Evolutionary conservation across 1,140 invertebrate species (phyloP).

Genomic region (Drosophila kanapiae): DNA sequence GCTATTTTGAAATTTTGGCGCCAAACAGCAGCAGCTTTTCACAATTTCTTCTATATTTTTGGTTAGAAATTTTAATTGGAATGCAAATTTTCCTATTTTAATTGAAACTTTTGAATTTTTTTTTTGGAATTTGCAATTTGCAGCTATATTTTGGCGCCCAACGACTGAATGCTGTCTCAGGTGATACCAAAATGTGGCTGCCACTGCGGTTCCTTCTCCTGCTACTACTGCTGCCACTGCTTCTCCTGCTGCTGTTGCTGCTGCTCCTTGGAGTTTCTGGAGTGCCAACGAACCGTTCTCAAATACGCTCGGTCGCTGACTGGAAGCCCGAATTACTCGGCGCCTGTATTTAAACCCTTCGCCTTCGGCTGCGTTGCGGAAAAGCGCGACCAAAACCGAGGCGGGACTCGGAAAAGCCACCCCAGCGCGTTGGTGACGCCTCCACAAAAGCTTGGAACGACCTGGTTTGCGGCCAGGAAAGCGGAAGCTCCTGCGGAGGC

Average conservation of each 20-base stretch:
- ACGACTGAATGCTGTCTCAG: not conserved
- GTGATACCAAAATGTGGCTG: not conserved
- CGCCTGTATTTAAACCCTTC: slow-evolving; percentile 29
- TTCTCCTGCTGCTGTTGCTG: slow-evolving; percentile 6
- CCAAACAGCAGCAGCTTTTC: not conserved
- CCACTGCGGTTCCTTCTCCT: not conserved
- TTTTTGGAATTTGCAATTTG: not conserved
- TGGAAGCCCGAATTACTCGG: slow-evolving; percentile 12
- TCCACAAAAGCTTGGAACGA: slow-evolving; percentile 20
- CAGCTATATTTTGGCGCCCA: slow-evolving; percentile 17
- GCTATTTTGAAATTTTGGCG: not conserved
- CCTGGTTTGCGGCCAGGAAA: slow-evolving; percentile 32
- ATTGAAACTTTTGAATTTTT: not conserved
- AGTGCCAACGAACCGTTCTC: slow-evolving; percentile 63
- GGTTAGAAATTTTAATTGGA: not conserved
- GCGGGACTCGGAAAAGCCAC: slow-evolving; percentile 8
- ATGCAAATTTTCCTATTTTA: not conserved
- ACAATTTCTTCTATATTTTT: not conserved
- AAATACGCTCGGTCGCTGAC: slow-evolving; percentile 54
- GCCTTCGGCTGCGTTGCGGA: slow-evolving; percentile 15
- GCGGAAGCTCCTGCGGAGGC: slow-evolving; percentile 8
- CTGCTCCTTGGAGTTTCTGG: slow-evolving; percentile 1
- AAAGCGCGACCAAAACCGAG: not conserved
- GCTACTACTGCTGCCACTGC: not conserved
- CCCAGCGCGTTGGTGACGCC: not conserved